Percentiles rank a stretch among this genome's conserved stretches.
These are phyloP conservation scores for Morus bassanus DNA, from an alignment of 2,797 vertebrate genomes.

Conservation along the genomic window DNA sequence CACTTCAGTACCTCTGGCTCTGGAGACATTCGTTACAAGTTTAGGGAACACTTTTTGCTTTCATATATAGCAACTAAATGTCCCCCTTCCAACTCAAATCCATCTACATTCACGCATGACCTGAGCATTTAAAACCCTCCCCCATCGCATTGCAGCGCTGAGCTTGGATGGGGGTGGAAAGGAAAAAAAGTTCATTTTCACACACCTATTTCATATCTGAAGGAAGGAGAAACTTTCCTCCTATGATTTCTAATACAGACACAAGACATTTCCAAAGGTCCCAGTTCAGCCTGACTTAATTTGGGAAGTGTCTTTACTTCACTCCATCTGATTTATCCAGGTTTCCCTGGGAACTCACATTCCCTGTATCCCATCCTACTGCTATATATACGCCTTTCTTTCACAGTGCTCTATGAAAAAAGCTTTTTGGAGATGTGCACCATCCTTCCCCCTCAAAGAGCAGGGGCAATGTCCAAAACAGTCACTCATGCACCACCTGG, in stretches of 20 bases:
- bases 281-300: background rate
- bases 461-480: background rate
- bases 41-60: background rate
- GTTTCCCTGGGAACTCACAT: background rate
- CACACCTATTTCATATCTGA: background rate
- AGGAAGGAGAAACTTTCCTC: background rate
- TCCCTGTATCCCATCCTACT: background rate
- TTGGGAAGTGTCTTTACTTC: background rate
- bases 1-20: background rate
- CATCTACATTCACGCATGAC: background rate
- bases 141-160: background rate
- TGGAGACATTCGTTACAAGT: background rate
- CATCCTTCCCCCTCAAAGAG: background rate
- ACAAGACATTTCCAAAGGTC: background rate
- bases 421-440: background rate
- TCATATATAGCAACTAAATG: background rate
- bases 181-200: background rate
- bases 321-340: background rate
- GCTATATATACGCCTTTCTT: background rate
- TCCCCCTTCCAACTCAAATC: background rate
- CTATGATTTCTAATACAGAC: background rate
- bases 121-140: background rate
- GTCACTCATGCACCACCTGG: background rate
- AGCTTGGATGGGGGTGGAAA: background rate
- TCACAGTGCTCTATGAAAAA: background rate